Evolutionary conservation across 2,888 invertebrate genomes (phyloP).

Genomic region (Nymphalis urticae): DNA sequence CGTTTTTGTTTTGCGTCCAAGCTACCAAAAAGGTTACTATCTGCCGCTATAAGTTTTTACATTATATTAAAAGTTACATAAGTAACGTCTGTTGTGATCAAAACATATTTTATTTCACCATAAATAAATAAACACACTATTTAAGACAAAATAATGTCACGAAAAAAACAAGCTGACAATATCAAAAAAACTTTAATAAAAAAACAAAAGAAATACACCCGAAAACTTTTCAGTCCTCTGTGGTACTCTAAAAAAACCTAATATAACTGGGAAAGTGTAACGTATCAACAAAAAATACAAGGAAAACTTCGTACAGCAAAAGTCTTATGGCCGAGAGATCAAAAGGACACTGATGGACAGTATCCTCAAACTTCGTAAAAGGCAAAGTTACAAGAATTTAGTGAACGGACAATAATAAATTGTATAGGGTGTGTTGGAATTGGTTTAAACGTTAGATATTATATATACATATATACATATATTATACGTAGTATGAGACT

Average conservation of each 20-base stretch:
- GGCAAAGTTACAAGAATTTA: conserved; percentile 47
- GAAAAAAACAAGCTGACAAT: background rate
- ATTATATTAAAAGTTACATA: too few relatives aligned
- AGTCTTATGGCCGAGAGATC: conserved; percentile 54
- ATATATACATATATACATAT: too few relatives aligned
- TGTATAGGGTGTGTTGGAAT: conserved; percentile 48
- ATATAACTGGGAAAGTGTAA: conserved; percentile 31
- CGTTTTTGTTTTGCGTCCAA: too few relatives aligned
- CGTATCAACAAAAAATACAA: conserved; percentile 51
- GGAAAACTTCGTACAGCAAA: conserved; percentile 50
- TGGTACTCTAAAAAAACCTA: conserved; percentile 25
- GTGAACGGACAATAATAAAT: conserved; percentile 45
- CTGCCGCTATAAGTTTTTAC: too few relatives aligned
- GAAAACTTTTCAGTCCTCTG: conserved; percentile 16
- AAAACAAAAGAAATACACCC: conserved; percentile 11
- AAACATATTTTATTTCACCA: too few relatives aligned
- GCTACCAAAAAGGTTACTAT: too few relatives aligned
- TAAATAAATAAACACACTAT: too few relatives aligned
- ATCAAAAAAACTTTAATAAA: background rate
- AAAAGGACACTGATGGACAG: conserved; percentile 49
- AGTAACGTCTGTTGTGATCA: too few relatives aligned
- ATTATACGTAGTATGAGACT: too few relatives aligned
- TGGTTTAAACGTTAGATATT: conserved; percentile 7
- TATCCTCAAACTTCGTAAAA: conserved; percentile 43
- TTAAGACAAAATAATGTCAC: too few relatives aligned